phyloP scores from a whole-genome alignment of 1,140 invertebrate genomes.

The Papilio helenus region DNA sequence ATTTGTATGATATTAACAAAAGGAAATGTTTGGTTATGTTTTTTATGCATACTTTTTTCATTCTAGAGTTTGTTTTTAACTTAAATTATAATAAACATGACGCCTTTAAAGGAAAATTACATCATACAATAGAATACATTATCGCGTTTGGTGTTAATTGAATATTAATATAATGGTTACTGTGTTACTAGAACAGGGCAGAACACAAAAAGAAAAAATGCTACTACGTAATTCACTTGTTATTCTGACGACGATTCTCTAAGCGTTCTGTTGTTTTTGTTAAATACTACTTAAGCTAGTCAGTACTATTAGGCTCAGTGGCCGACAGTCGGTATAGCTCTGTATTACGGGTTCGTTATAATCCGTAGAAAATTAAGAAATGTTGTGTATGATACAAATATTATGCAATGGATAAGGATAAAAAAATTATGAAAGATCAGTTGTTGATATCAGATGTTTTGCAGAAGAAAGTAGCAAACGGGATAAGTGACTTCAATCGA shows the following conservation, averaged over 20 bases:
- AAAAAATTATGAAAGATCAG: background rate
- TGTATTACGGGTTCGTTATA: too few species aligned
- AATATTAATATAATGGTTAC: constrained; percentile 26
- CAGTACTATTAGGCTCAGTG: too few species aligned
- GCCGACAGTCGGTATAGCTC: background rate
- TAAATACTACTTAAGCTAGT: background rate
- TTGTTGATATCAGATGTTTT: background rate
- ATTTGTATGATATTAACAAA: background rate
- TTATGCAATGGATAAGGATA: background rate
- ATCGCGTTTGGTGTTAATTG: background rate
- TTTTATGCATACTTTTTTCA: too few species aligned
- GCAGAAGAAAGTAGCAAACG: too few species aligned
- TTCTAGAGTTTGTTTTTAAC: too few species aligned
- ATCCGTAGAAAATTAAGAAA: too few species aligned
- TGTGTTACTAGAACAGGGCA: constrained; percentile 7
- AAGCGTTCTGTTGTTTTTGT: constrained; percentile 2
- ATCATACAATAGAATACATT: constrained; percentile 17
- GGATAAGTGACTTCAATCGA: background rate
- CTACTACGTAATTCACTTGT: constrained; percentile 5
- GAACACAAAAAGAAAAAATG: background rate
- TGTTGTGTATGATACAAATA: too few species aligned
- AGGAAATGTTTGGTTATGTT: background rate
- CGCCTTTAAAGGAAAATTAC: background rate
- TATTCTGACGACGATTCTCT: background rate
- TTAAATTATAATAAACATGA: background rate